These are phyloP conservation scores for Chloropsis hardwickii DNA, from an alignment of 2,113 vertebrate genomes.

Conservation along the genomic window DNA sequence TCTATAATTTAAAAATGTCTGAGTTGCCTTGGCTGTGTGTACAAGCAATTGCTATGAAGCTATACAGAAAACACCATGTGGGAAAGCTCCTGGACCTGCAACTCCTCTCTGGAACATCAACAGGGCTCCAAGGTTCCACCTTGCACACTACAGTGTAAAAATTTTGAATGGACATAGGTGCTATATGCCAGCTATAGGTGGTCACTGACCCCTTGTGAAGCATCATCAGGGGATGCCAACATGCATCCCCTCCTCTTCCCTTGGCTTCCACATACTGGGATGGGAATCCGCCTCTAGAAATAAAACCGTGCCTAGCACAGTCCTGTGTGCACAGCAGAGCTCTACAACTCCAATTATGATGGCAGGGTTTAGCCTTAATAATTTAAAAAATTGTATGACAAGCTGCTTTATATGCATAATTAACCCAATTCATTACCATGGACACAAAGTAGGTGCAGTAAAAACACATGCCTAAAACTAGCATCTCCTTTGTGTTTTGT, in stretches of 20 bases:
- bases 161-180: fast-evolving
- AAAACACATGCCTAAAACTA: background rate
- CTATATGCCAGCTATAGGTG: background rate
- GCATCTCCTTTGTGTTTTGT: background rate
- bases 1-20: background rate
- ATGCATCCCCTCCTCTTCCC: background rate
- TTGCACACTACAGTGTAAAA: background rate
- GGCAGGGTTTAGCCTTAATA: background rate
- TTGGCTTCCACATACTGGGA: fast-evolving
- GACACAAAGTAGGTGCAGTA: background rate
- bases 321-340: fast-evolving
- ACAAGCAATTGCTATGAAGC: background rate
- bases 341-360: background rate
- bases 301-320: fast-evolving
- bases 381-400: background rate
- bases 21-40: background rate
- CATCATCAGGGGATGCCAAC: fast-evolving
- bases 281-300: background rate
- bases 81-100: background rate
- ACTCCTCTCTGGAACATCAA: background rate
- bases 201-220: background rate
- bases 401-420: background rate
- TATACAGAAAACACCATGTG: background rate
- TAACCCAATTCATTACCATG: background rate
- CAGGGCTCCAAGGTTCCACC: background rate